Evolutionary conservation across 2,797 vertebrate genomes (phyloP), one percentile per base, ranked within the genome.

Genomic region (Furcifer pardalis): DNA sequence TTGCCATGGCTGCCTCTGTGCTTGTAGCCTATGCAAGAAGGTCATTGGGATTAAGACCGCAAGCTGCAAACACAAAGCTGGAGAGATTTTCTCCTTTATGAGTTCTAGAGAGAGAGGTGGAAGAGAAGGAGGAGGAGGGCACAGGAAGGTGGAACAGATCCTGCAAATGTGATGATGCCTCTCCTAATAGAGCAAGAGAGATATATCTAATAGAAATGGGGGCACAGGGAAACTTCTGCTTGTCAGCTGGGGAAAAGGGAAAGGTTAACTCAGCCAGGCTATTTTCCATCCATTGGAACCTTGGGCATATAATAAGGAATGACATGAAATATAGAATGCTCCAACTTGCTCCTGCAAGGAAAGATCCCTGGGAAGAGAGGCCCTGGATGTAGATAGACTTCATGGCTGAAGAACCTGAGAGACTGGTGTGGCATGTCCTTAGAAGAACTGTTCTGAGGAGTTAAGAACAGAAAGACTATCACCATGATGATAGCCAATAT

Each of bases 11-110:
- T n/a, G 66, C 60, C 79, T 76, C 17, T 71, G 69, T 23, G 37
- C 37, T 0, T 82, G 86, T 62, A 2, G 82, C 5, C 3, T 84
- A 32, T 81, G 66, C 78, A 90, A 85, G 92, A 95, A 94, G 93
- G 93, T 95, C 93, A 93, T 88, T 79, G 80, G 91, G 93, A 94
- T 94, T 94, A 94, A 92, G 89, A 87, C 40, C 91, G 84, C n/a
- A 23, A 88, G 90, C 91, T 84, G 91, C 90, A 73, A 87, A 90
- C 88, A 83, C 72, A 6, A 17, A 88, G 89, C 89, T 56, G 71
- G 87, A 89, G 87, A 93, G 90, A 94, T 90, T 91, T 86, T 91
- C 92, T 95, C 63, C 40, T 91, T 91, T 72, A 32, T 87, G 80
- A 86, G 10, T 65, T 72, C 52, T 77, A 79, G 5, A 0, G 87